These are phyloP conservation scores for Streptopelia turtur DNA, from an alignment of 2,797 vertebrate species.

Conservation along the genomic window DNA sequence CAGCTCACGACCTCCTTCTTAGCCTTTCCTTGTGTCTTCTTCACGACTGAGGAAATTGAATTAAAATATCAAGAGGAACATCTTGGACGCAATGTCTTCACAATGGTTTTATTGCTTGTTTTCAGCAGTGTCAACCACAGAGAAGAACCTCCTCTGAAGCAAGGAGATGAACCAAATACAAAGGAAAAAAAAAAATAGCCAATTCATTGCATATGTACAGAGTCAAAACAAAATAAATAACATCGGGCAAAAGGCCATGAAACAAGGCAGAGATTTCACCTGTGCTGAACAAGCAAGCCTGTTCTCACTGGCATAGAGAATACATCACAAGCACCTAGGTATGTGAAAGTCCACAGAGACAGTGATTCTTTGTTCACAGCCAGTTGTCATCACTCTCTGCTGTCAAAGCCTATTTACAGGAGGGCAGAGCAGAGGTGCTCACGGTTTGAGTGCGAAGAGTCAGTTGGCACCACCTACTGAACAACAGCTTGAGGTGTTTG, in stretches of 20 bases:
- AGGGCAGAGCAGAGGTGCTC: background rate
- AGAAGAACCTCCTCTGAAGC: constrained; percentile 39
- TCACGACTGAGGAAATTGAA: background rate
- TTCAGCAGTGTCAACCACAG: constrained; percentile 52
- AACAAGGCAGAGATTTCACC: constrained; percentile 17
- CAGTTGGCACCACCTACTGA: background rate
- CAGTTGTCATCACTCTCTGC: background rate
- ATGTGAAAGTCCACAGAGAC: background rate
- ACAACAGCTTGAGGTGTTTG: background rate
- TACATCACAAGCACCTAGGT: constrained; percentile 16
- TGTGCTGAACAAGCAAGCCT: constrained; percentile 8
- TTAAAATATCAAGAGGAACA: background rate
- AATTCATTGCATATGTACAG: constrained; percentile 38
- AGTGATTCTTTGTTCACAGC: background rate
- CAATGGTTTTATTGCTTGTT: constrained; percentile 62
- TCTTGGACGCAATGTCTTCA: background rate
- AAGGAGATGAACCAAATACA: constrained; percentile 53
- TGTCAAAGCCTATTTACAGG: constrained; percentile 41
- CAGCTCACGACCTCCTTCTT: background rate
- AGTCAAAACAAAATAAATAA: constrained; percentile 72
- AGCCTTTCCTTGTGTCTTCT: background rate
- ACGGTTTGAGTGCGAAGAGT: background rate
- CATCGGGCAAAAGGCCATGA: constrained; percentile 35
- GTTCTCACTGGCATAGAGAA: constrained; percentile 38
- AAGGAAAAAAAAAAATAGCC: background rate